Percentiles rank a stretch among this genome's conserved stretches.
Conservation (phyloP, 2,888 invertebrate species). For the Troides aeacus region DNA sequence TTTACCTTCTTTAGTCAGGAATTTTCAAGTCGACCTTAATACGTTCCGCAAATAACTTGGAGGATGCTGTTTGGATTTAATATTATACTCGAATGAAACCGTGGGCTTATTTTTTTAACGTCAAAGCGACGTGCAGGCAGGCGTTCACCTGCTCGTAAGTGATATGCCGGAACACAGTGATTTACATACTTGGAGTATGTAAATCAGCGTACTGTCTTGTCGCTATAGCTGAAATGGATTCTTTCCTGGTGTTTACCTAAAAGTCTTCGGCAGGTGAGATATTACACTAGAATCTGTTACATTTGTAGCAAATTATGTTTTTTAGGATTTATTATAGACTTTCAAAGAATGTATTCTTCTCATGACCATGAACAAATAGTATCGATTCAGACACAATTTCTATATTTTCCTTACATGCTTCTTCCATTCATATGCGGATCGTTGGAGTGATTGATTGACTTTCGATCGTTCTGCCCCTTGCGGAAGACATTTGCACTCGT, state of each 20-base stretch:
- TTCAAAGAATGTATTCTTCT: too few species aligned
- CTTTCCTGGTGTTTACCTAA: too few species aligned
- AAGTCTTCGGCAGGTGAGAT: too few species aligned
- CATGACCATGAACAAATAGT: neutral
- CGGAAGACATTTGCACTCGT: neutral
- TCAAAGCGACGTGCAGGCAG: too few species aligned
- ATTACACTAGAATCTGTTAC: too few species aligned
- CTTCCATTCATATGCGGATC: neutral
- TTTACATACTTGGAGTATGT: too few species aligned
- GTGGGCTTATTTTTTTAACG: neutral
- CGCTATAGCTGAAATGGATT: too few species aligned
- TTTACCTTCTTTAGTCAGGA: slow-evolving; percentile 12
- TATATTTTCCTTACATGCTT: neutral
- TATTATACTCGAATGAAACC: slow-evolving; percentile 6
- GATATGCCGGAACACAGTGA: too few species aligned
- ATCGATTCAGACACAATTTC: neutral
- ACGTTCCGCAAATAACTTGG: slow-evolving; percentile 23
- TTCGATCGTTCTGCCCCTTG: neutral
- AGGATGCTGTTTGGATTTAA: slow-evolving; percentile 24
- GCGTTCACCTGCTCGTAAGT: too few species aligned
- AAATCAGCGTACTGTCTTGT: too few species aligned
- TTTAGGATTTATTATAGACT: too few species aligned
- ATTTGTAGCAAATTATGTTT: too few species aligned
- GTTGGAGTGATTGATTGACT: neutral
- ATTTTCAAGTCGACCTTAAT: slow-evolving; percentile 11